A percentile compares a stretch with the other conserved stretches of the same genome.
These are phyloP conservation scores for Tinamus major DNA, from an alignment of 2,797 vertebrate species.

Conservation along the genomic window DNA sequence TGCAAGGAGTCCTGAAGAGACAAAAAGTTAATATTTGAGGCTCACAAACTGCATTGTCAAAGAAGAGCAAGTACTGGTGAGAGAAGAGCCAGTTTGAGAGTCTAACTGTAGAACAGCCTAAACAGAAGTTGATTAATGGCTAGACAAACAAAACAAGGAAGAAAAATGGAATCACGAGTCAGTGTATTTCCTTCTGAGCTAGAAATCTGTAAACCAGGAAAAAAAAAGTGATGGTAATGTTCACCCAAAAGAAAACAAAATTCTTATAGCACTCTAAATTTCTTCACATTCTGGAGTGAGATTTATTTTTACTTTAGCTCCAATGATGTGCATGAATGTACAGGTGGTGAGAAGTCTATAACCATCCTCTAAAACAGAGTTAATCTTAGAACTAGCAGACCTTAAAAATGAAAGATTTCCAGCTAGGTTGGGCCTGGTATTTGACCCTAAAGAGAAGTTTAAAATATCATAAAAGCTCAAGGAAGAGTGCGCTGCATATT, in stretches of 20 bases:
- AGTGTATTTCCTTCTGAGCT: no score
- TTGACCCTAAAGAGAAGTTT: background rate
- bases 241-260: background rate
- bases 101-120: background rate
- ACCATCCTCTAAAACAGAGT: background rate
- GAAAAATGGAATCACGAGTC: background rate
- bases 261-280: background rate
- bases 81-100: background rate
- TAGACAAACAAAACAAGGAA: background rate
- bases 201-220: background rate
- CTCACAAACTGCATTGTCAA: no score
- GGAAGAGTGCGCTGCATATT: background rate
- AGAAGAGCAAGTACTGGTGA: background rate
- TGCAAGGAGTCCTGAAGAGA: slow-evolving; percentile 90
- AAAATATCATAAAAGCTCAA: background rate
- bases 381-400: background rate
- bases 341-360: fast-evolving
- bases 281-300: background rate
- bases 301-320: background rate
- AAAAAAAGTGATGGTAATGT: fast-evolving
- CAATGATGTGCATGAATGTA: fast-evolving
- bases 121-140: background rate
- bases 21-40: background rate
- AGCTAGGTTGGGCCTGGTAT: background rate
- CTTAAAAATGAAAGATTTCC: background rate